phyloP scores from a whole-genome alignment of 2,113 vertebrate genomes.

The Crotalus helleri region DNA sequence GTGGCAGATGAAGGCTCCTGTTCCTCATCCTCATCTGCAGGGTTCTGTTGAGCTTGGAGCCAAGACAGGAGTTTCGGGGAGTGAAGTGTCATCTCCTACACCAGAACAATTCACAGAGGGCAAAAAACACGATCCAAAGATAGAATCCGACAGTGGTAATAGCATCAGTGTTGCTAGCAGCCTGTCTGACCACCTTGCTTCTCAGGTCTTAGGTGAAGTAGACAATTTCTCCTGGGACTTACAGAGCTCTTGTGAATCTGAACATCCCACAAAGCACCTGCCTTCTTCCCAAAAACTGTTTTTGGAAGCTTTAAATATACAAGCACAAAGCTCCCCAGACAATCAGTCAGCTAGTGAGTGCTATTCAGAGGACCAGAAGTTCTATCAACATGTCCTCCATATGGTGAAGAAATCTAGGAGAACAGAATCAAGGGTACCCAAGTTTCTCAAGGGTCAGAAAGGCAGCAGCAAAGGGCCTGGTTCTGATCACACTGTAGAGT shows the following conservation, averaged over 20 bases:
- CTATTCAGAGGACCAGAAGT: conserved; percentile 47
- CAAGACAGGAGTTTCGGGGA: neutral
- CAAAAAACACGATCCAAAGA: neutral
- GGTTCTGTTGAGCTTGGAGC: neutral
- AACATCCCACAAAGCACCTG: neutral
- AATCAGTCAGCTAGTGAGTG: conserved; percentile 42
- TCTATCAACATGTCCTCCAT: conserved; percentile 44
- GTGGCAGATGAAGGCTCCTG: neutral
- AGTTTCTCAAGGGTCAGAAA: neutral
- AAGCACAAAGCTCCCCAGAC: conserved; percentile 1
- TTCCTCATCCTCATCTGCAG: neutral
- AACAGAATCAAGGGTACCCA: conserved; percentile 18
- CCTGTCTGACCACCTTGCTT: neutral
- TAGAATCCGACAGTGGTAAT: neutral
- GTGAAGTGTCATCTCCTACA: neutral
- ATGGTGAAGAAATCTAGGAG: conserved; percentile 47
- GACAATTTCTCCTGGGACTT: conserved; percentile 38
- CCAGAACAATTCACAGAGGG: neutral
- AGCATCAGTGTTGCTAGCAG: conserved; percentile 6
- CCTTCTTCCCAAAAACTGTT: neutral
- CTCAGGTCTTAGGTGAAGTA: conserved; percentile 24
- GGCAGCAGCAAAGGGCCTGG: neutral
- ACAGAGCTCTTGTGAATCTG: neutral
- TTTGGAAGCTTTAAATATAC: neutral
- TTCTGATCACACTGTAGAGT: neutral